These are phyloP conservation scores for Cremastinae sp. DNA, from an alignment of 2,888 invertebrate species.

Conservation along the genomic window DNA sequence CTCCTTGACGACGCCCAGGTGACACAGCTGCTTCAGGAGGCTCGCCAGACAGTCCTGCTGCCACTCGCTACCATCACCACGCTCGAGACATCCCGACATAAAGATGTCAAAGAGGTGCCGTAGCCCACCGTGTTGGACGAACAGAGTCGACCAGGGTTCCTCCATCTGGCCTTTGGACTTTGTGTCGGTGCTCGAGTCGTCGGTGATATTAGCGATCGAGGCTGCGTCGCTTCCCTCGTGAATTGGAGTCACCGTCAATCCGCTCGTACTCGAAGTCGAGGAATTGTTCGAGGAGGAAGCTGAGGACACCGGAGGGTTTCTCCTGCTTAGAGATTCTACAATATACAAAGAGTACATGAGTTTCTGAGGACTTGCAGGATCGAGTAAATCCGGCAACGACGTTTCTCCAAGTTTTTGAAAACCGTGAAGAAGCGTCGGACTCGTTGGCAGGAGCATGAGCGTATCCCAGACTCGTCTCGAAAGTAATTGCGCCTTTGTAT, in stretches of 20 bases:
- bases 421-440: slow-evolving; percentile 90
- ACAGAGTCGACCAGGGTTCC: slow-evolving; percentile 86
- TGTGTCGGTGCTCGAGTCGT: slow-evolving; percentile 59
- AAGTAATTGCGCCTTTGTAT: slow-evolving; percentile 91
- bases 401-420: slow-evolving; percentile 89
- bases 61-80: slow-evolving; percentile 93
- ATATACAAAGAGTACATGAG: slow-evolving; percentile 97
- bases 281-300: slow-evolving; percentile 49
- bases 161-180: slow-evolving; percentile 49
- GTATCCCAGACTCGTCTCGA: slow-evolving; percentile 98
- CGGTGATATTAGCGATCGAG: slow-evolving; percentile 62
- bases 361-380: slow-evolving; percentile 94
- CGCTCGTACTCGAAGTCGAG: slow-evolving; percentile 43
- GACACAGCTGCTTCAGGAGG: slow-evolving; percentile 91
- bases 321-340: slow-evolving; percentile 87
- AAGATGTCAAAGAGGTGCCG: slow-evolving; percentile 95
- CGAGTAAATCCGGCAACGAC: slow-evolving; percentile 88
- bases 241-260: slow-evolving; percentile 60
- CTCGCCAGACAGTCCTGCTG: slow-evolving; percentile 96
- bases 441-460: slow-evolving; percentile 93
- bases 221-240: slow-evolving; percentile 67
- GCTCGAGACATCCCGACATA: slow-evolving; percentile 88
- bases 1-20: slow-evolving; percentile 87
- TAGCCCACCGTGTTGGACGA: slow-evolving; percentile 93
- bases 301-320: slow-evolving; percentile 62